Conservation (phyloP, 2,797 vertebrate genomes). For the Oreortyx pictus region DNA sequence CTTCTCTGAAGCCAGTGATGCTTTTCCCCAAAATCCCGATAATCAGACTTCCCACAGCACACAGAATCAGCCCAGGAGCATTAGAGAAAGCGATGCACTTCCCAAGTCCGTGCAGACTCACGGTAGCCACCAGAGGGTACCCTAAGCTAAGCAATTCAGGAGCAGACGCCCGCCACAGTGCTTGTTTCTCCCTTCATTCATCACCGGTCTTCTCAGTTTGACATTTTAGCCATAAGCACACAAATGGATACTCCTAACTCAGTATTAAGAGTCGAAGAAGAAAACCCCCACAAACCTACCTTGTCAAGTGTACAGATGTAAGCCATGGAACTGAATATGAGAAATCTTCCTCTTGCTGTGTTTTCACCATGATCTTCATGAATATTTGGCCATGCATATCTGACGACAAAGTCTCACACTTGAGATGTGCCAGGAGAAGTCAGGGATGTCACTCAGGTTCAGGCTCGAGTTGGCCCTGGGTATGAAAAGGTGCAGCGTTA, state of each 20-base stretch:
- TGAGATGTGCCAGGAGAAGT: neutral
- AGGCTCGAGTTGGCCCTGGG: neutral
- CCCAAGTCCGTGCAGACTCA: neutral
- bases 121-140: slow-evolving; percentile 68
- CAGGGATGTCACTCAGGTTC: neutral
- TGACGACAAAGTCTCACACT: neutral
- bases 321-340: neutral
- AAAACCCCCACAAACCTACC: accelerated
- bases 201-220: neutral
- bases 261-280: neutral
- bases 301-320: neutral
- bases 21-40: neutral
- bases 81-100: neutral
- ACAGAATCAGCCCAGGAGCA: neutral
- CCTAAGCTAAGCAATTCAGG: slow-evolving; percentile 64
- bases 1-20: neutral
- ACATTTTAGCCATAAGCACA: neutral
- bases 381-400: neutral
- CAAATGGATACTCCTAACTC: neutral
- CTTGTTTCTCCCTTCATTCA: neutral
- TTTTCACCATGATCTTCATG: neutral
- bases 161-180: neutral
- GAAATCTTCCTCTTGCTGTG: neutral
- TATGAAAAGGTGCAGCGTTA: neutral
- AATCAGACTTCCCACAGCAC: accelerated